phyloP scores from a whole-genome alignment of 2,888 invertebrate species.

The Aricia artaxerxes region DNA sequence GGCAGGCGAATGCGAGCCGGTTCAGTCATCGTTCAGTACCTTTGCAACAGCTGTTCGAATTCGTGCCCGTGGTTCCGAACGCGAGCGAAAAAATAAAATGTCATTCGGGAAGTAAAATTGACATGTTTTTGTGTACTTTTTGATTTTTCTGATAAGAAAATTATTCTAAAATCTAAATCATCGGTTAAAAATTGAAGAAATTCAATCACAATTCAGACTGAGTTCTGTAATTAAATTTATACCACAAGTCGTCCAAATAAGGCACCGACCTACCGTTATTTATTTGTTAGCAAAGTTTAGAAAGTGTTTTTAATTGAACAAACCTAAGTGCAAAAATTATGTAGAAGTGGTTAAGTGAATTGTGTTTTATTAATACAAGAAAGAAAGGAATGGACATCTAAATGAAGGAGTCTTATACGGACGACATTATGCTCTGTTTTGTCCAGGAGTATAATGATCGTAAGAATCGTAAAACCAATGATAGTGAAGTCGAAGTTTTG shows the following conservation, averaged over 20 bases:
- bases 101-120: not conserved
- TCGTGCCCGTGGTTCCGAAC: constrained; percentile 63
- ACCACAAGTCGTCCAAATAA: not conserved
- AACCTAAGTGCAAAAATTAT: constrained; percentile 40
- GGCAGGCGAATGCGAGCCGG: constrained; percentile 44
- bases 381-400: constrained; percentile 53
- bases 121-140: not conserved
- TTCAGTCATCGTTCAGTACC: constrained; percentile 38
- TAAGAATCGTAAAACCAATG: constrained; percentile 58
- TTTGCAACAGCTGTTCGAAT: constrained; percentile 61
- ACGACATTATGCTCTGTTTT: constrained; percentile 85
- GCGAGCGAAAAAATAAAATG: constrained; percentile 38
- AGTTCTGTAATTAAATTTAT: not conserved
- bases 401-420: constrained; percentile 75
- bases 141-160: not conserved
- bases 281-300: constrained; percentile 24
- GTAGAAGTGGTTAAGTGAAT: constrained; percentile 44
- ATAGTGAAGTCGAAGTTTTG: constrained; percentile 52
- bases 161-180: not conserved
- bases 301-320: constrained; percentile 21
- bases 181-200: not conserved
- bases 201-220: not conserved
- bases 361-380: not conserved
- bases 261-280: constrained; percentile 7
- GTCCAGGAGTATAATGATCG: constrained; percentile 83